These are phyloP conservation scores for Kryptolebias marmoratus DNA, from an alignment of 2,113 vertebrate genomes.

Conservation along the genomic window DNA sequence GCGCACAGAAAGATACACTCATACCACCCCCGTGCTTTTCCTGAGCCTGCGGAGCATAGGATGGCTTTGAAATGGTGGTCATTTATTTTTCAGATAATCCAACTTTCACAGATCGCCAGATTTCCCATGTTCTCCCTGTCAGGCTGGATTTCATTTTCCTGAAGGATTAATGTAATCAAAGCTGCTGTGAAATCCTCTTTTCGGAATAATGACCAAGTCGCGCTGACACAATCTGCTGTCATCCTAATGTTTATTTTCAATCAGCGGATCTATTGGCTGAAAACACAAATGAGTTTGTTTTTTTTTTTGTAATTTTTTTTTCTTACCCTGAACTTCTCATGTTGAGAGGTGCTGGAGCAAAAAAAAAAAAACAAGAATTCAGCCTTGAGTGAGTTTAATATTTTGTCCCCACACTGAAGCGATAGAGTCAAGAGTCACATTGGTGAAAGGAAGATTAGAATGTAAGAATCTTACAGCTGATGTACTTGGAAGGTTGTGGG, in stretches of 20 bases:
- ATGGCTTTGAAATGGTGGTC: conserved; percentile 20
- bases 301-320: no score
- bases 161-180: conserved; percentile 77
- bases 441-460: conserved; percentile 57
- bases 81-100: conserved; percentile 57
- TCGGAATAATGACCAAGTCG: conserved; percentile 58
- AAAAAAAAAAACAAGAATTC: neutral
- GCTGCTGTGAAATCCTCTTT: conserved; percentile 70
- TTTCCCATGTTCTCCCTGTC: conserved; percentile 63
- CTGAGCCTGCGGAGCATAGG: conserved; percentile 6
- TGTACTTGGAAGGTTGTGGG: conserved; percentile 50
- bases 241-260: conserved; percentile 52
- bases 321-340: neutral
- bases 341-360: neutral
- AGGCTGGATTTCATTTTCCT: conserved; percentile 61
- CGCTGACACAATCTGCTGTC: conserved; percentile 65
- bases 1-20: conserved; percentile 4
- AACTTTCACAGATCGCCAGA: conserved; percentile 51
- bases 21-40: conserved; percentile 13
- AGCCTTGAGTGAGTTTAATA: conserved; percentile 10
- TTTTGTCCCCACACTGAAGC: neutral
- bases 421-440: conserved; percentile 23
- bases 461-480: conserved; percentile 65
- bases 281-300: neutral
- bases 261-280: conserved; percentile 27